Percentiles rank a stretch among this genome's conserved stretches.
Evolutionary conservation across 1,140 invertebrate genomes (phyloP).

Genomic region (Mesaphorura yosii): DNA sequence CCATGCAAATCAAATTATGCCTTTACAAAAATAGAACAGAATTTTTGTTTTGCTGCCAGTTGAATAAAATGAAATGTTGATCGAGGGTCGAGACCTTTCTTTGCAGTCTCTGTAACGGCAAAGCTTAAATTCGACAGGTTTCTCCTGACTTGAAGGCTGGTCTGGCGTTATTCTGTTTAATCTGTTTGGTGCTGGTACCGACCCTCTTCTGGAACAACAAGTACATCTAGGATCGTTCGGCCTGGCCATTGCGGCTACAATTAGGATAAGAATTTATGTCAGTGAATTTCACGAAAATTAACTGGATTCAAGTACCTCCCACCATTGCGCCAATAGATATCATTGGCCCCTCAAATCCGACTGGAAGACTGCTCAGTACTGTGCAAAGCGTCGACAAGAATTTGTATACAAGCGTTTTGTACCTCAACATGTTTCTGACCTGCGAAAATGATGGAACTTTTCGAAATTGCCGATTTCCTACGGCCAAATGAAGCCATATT

Average conservation of each 20-base stretch:
- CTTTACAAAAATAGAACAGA: conserved; percentile 32
- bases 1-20: conserved; percentile 32
- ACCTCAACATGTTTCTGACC: conserved; percentile 31
- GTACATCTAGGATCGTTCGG: conserved; percentile 1
- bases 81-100: conserved; percentile 33
- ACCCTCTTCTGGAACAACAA: no score
- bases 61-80: background rate
- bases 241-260: conserved; percentile 12
- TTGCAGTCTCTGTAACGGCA: conserved; percentile 38
- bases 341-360: conserved; percentile 40
- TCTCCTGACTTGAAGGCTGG: no score
- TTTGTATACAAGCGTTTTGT: conserved; percentile 40
- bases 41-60: background rate
- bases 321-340: conserved; percentile 31
- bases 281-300: background rate
- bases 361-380: conserved; percentile 39
- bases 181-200: no score
- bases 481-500: background rate
- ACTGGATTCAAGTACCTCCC: background rate
- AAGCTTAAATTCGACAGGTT: conserved; percentile 24
- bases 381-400: conserved; percentile 39
- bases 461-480: background rate
- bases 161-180: no score
- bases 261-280: background rate
- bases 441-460: conserved; percentile 7